Base-by-base conservation (phyloP, 2,113 vertebrate genomes). In the Sceloporus undulatus region DNA sequence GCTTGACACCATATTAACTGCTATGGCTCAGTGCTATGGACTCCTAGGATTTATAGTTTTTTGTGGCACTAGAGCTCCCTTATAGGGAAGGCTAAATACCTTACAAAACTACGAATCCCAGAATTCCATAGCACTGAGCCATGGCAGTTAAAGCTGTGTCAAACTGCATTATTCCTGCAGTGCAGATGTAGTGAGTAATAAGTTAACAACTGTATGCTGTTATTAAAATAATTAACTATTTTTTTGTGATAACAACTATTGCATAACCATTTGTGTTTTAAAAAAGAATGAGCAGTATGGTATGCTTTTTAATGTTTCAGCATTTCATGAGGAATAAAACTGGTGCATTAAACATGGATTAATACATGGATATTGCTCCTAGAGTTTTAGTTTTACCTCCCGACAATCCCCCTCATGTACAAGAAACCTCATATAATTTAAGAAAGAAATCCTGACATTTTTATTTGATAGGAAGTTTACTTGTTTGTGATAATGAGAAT, bases 401-500 rank as follows among this genome's bases (percentile, higher is more conserved):
- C 52, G 19, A 62, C 25, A 71, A 29, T 27, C 7, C 38, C 19
- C 9, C 34, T 38, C 42, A 66, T 27, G 16, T 38, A 9, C n/a
- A 66, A 4, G 19, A 21, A 65, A 66, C 29, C 27, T 59, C 71
- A 66, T 66, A 48, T 82, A 88, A 54, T 29, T 65, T 21, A 38
- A 66, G 40, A 29, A n/a, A 62, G 40, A 38, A 29, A 19, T 4
- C 27, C 18, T 65, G 62, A 48, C 68, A n/a, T 76, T 82, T 87
- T 65, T 52, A 82, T 82, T 73, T 77, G 74, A 9, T 76, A 82
- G 70, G 27, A 87, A 77, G 56, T 66, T 76, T 65, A 65, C 38
- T 66, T 74, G 84, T 88, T 90, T 90, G 78, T 87, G 90, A 89
- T 65, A 91, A 62, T 82, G 77, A 92, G 87, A 10, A 40, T 85